Evolutionary conservation across 92 coral and sea anemone species (phyloP), one percentile per base, ranked within the genome.

Genomic region (Epizoanthus scotinus): DNA sequence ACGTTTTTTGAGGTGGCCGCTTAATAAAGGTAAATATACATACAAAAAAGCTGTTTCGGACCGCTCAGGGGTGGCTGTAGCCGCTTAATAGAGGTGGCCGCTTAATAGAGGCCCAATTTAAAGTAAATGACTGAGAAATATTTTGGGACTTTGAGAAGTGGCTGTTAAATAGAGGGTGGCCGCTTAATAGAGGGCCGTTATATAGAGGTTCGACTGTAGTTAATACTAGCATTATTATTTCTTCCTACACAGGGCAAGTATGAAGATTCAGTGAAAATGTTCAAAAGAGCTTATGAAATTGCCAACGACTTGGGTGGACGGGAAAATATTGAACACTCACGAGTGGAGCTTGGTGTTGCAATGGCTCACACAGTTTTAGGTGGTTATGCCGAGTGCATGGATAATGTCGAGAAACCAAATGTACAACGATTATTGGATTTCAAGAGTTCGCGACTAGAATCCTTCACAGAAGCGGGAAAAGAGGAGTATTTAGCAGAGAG

Each of bases 291-390:
- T 50, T 96, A 90, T 82, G 97, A 96, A 85, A 89, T 96, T 54
- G 93, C 98, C 4, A 91, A 93, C 68, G 93, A 91, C 70, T 90
- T 96, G 55, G 91, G 91, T 34, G 90, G 82, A 40, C 86, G 84
- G 64, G 90, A 81, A 29, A 81, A 84, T 19, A 93, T 85, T 18
- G 99, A 96, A 73, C 77, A 82, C 66, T 91, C 97, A 29, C 82
- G 99, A 29, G 90, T 94, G 78, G 90, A 93, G 64, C 91, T 89
- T 59, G 99, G 99, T 31, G 83, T 96, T 82, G 96, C 97, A 49
- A 86, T 78, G 21, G 97, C 92, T 6, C 97, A 96, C 84, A 88
- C 90, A 12, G 88, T 93, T 24, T 56, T 96, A 12, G 82, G 90
- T 56, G 94, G 98, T 50, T 89, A 89, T 67, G 83, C 94, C 8